Evolutionary conservation across 2,888 invertebrate genomes (phyloP).

Genomic region (Rotaria sp.): DNA sequence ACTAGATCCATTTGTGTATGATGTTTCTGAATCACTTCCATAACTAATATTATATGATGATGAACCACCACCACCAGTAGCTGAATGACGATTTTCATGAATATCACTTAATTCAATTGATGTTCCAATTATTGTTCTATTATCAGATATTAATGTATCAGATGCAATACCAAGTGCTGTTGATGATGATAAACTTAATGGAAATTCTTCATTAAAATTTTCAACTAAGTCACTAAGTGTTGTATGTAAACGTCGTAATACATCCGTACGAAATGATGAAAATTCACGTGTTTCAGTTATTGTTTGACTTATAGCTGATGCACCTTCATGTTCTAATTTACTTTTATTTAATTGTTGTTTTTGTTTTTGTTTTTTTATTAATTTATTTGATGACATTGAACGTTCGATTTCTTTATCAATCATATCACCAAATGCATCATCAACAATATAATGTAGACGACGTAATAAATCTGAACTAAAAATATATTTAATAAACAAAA

Average conservation of each 20-base stretch:
- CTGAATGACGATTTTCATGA: neutral
- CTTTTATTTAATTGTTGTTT: neutral
- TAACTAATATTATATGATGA: neutral
- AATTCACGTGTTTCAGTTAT: neutral
- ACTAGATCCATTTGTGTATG: neutral
- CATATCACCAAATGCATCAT: constrained; percentile 15
- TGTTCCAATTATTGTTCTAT: neutral
- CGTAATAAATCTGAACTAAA: neutral
- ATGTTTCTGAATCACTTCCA: constrained; percentile 6
- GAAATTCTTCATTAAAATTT: constrained; percentile 1
- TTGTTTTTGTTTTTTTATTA: neutral
- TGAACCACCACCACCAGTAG: neutral
- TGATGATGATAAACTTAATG: neutral
- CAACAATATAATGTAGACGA: neutral
- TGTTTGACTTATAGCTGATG: neutral
- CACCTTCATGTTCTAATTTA: constrained; percentile 8
- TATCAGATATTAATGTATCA: neutral
- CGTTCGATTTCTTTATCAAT: constrained; percentile 15
- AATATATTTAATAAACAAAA: neutral
- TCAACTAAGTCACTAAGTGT: neutral
- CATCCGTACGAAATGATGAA: neutral
- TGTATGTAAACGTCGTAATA: neutral
- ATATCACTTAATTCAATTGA: neutral
- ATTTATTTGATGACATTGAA: neutral
- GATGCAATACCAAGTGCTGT: neutral